Evolutionary conservation across 2,113 vertebrate species (phyloP).

Genomic region (Podocnemis expansa): DNA sequence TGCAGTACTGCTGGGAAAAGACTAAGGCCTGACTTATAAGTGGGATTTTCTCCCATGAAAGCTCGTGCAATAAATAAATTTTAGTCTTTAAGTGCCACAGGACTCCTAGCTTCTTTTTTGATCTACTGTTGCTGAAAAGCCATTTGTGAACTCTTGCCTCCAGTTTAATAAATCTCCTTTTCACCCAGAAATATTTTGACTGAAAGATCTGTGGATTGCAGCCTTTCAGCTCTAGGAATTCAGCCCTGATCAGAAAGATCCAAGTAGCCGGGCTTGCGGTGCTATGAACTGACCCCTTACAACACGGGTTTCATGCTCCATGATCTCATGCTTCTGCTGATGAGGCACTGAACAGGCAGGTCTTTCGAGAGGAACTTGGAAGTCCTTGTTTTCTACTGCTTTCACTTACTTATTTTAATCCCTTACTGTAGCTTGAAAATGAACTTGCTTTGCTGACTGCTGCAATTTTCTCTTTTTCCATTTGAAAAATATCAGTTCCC

Average conservation of each 20-base stretch:
- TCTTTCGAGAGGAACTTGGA: neutral
- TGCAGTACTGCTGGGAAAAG: fast-evolving
- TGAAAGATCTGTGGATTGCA: neutral
- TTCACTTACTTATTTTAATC: neutral
- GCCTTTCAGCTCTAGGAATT: neutral
- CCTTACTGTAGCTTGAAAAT: neutral
- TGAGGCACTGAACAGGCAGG: neutral
- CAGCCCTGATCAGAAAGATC: neutral
- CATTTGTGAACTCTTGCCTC: neutral
- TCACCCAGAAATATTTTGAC: neutral
- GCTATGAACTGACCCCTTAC: neutral
- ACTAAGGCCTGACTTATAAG: neutral
- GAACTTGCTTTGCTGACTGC: neutral
- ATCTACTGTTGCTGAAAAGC: neutral
- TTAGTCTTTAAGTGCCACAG: no score
- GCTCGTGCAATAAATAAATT: no score
- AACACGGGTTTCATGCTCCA: neutral
- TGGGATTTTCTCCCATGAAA: no score
- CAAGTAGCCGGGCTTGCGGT: neutral
- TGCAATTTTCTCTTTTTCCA: neutral
- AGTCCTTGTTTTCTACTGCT: neutral
- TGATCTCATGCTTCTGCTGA: neutral
- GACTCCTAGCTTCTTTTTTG: no score
- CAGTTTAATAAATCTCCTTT: neutral
- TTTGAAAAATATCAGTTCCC: neutral